Percentiles rank a stretch among this genome's conserved stretches.
Evolutionary conservation across 2,113 vertebrate species (phyloP).

Genomic region (Pitta sordida): DNA sequence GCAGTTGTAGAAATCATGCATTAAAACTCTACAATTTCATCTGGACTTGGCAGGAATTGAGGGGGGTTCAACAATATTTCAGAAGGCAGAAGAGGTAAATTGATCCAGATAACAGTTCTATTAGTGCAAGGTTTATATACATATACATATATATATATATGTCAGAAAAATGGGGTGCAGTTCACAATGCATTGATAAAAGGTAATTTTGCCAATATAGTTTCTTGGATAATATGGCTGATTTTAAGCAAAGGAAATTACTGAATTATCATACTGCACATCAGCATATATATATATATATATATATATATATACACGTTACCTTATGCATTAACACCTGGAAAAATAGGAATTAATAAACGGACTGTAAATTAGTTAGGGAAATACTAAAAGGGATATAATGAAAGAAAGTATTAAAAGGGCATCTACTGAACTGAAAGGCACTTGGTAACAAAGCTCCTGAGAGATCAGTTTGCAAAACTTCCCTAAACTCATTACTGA

Average conservation of each 20-base stretch:
- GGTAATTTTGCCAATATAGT: background rate
- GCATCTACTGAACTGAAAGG: background rate
- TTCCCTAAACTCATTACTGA: background rate
- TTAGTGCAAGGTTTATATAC: background rate
- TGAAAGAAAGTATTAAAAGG: background rate
- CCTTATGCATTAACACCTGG: background rate
- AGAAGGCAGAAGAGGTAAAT: background rate
- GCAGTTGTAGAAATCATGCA: background rate
- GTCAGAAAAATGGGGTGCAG: background rate
- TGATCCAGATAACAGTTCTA: background rate
- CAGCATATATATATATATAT: background rate
- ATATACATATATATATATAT: background rate
- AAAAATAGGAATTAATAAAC: background rate
- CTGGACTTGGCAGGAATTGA: background rate
- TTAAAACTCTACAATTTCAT: background rate
- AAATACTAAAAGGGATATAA: background rate
- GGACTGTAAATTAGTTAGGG: background rate
- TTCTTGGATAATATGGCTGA: background rate
- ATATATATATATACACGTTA: background rate
- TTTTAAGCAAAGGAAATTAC: background rate
- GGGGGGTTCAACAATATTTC: rapidly evolving
- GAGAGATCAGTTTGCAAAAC: background rate
- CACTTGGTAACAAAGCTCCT: background rate
- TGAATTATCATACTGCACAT: background rate
- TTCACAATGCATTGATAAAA: background rate